A percentile compares a stretch with the other conserved stretches of the same genome.
These are phyloP conservation scores for Callithrix jacchus DNA, from an alignment of 2,113 vertebrate genomes.

Conservation along the genomic window DNA sequence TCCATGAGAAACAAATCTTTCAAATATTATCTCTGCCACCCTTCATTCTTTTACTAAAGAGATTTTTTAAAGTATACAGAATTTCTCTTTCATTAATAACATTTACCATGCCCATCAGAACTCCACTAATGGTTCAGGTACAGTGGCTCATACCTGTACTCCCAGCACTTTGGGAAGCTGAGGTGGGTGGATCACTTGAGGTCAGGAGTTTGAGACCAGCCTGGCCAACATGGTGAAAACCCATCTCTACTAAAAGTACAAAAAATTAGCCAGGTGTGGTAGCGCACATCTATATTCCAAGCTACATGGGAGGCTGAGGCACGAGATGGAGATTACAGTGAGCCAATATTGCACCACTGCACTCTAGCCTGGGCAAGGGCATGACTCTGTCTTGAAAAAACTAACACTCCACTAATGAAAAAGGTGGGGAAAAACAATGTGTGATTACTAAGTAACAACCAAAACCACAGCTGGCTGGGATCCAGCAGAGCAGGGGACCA, in stretches of 20 bases:
- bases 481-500: background rate
- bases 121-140: background rate
- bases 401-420: background rate
- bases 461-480: background rate
- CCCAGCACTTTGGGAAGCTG: background rate
- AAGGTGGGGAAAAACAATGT: background rate
- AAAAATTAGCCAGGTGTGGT: background rate
- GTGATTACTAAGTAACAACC: background rate
- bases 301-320: background rate
- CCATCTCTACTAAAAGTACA: background rate
- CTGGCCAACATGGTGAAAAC: background rate
- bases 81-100: background rate
- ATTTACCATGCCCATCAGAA: background rate
- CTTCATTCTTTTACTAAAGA: background rate
- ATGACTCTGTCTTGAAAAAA: background rate
- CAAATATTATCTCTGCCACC: background rate
- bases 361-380: background rate
- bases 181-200: background rate
- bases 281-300: background rate
- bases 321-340: background rate
- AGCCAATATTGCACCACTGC: background rate
- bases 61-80: background rate
- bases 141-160: background rate
- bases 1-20: conserved; percentile 18
- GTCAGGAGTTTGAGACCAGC: background rate